Evolutionary conservation across 2,888 invertebrate genomes (phyloP).

Genomic region (Julus scanicus): DNA sequence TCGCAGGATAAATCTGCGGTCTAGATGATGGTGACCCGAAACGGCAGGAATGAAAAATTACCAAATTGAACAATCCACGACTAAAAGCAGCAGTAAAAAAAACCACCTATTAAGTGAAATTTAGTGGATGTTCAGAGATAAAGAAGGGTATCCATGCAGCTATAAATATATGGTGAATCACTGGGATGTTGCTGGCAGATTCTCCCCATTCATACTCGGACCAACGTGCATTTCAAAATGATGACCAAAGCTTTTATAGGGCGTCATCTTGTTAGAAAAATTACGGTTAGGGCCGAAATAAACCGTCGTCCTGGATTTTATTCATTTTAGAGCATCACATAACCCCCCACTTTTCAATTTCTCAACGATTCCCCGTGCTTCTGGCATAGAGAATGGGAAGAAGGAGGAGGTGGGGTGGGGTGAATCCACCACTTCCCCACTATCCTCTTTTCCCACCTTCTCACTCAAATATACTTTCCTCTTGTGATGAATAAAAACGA

Average conservation of each 20-base stretch:
- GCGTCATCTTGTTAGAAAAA: constrained; percentile 13
- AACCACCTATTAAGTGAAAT: constrained; percentile 22
- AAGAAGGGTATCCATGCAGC: constrained; percentile 7
- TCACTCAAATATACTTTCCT: constrained; percentile 48
- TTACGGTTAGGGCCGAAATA: constrained; percentile 9
- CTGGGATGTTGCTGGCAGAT: constrained; percentile 3
- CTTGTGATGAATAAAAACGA: constrained; percentile 56
- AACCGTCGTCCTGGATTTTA: constrained; percentile 2
- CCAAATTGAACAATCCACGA: constrained; percentile 19
- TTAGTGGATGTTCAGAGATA: constrained; percentile 30
- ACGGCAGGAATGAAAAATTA: constrained; percentile 35
- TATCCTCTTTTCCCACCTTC: constrained; percentile 37
- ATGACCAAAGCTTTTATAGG: constrained; percentile 39
- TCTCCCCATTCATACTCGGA: not conserved
- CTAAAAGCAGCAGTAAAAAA: constrained; percentile 8
- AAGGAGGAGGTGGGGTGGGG: not conserved
- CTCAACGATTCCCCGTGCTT: constrained; percentile 20
- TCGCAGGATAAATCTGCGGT: constrained; percentile 25
- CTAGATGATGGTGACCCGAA: constrained; percentile 17
- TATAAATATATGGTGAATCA: constrained; percentile 25
- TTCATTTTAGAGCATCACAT: constrained; percentile 11
- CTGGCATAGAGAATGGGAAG: not conserved
- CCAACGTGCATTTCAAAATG: not conserved
- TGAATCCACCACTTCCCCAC: not conserved
- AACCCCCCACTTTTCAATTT: constrained; percentile 2